Evolutionary conservation across 1,140 invertebrate species (phyloP).

Genomic region (Drosophila ogumai): DNA sequence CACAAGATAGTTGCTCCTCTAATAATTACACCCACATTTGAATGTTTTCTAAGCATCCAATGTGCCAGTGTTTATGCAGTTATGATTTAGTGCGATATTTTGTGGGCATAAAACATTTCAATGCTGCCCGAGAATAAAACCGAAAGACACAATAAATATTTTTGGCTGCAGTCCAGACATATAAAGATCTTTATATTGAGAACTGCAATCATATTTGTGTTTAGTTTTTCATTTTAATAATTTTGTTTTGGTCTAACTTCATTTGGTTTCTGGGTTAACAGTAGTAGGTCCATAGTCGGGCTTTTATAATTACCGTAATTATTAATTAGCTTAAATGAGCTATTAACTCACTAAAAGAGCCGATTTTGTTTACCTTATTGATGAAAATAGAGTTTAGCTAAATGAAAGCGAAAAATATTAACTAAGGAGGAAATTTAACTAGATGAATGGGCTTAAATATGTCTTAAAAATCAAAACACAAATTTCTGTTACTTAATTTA

Average conservation of each 20-base stretch:
- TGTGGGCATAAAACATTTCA: conserved; percentile 31
- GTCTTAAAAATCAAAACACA: background rate
- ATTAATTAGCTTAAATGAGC: conserved; percentile 9
- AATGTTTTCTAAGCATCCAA: conserved; percentile 3
- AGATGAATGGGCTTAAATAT: no score
- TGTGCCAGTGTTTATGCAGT: background rate
- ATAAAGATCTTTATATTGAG: conserved; percentile 1
- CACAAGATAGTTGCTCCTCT: conserved; percentile 17
- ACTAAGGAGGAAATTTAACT: background rate
- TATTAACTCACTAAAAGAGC: conserved; percentile 6
- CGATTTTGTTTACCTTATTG: conserved; percentile 2
- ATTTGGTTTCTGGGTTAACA: conserved; percentile 10
- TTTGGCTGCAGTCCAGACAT: conserved; percentile 22
- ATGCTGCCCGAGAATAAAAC: conserved; percentile 25
- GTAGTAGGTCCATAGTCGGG: background rate
- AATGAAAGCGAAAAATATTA: background rate
- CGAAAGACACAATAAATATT: conserved; percentile 23
- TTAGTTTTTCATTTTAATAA: background rate
- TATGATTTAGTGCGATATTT: conserved; percentile 11
- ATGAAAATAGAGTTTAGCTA: background rate
- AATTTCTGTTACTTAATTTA: background rate
- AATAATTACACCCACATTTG: conserved; percentile 18
- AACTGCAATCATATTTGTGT: conserved; percentile 19
- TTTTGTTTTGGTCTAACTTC: conserved; percentile 16
- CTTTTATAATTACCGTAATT: background rate